Base-by-base conservation (phyloP, 1,140 invertebrate genomes). In the Pseudobourletiella spinata region DNA sequence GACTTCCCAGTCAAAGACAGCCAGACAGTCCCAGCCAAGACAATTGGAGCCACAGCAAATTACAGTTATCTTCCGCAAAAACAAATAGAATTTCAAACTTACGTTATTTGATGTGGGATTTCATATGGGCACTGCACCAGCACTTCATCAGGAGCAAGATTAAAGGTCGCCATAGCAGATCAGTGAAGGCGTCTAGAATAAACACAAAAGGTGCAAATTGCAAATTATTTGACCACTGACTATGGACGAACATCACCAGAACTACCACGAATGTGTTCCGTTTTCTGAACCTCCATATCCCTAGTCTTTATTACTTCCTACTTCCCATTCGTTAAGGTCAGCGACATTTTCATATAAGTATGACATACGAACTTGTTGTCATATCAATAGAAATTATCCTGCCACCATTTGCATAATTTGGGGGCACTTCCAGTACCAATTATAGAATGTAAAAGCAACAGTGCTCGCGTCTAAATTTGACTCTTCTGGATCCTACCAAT, bases 121-220 rank as follows among this genome's bases (percentile, higher is more conserved):
- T 64, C 15, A 22, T 64, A 64, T 8, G 62, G 62, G 35, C 62
- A 64, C 22, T 55, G 32, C 1, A 30, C 57, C 6, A 64, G 46
- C n/a, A 22, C 24, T 29, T 64, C 62, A 3, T 55, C 62, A 0
- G 35, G 46, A 14, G 48, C 62, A 20, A 64, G 39, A 16, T 35
- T 14, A 28, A 51, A 20, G 16, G 14, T 14, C 4, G 52, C 52
- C n/a, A 18, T 52, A 3, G 50, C 29, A n/a, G n/a, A n/a, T n/a
- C 46, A 8, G 16, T 48, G 16, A 48, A 24, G 22, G 16, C 22
- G 46, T 8, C 15, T 18, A 24, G 22, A 16, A 48, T 48, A 8
- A 48, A 24, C 22, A 16, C 22, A 8, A 8, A 18, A 48, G 22
- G 22, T 48, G 22, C 11, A 8, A 48, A 16, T 16, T 15, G 11